These are phyloP conservation scores for Stictocephala bisonia DNA, from an alignment of 2,888 invertebrate species.

Conservation along the genomic window DNA sequence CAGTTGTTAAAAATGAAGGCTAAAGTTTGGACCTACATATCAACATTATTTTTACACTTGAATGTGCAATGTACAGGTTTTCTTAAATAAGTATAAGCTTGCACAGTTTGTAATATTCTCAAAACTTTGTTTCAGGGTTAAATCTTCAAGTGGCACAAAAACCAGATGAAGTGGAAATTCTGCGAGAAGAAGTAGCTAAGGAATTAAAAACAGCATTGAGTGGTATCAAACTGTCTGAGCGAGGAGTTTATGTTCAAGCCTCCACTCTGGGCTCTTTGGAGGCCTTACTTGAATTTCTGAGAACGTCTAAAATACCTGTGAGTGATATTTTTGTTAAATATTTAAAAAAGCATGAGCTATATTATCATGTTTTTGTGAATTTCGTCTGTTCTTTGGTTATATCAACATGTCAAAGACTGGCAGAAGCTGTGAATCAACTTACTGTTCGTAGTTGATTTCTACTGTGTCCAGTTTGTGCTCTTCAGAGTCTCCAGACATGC, in stretches of 20 bases:
- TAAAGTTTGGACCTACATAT: too few relatives aligned
- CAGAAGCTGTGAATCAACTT: too few relatives aligned
- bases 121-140: too few relatives aligned
- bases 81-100: slow-evolving; percentile 25
- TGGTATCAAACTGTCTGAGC: slow-evolving; percentile 89
- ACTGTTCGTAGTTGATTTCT: too few relatives aligned
- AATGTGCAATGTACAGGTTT: slow-evolving; percentile 1
- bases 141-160: slow-evolving; percentile 92
- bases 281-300: slow-evolving; percentile 93
- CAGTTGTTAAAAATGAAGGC: not conserved
- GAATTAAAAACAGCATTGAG: slow-evolving; percentile 91
- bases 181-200: slow-evolving; percentile 86
- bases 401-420: too few relatives aligned
- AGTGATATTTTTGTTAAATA: too few relatives aligned
- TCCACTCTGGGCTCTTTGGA: slow-evolving; percentile 99
- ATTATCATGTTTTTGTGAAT: too few relatives aligned
- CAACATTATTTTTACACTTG: not conserved
- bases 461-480: too few relatives aligned
- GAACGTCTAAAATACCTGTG: slow-evolving; percentile 92
- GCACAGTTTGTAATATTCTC: too few relatives aligned
- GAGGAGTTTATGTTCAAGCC: slow-evolving; percentile 99
- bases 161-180: slow-evolving; percentile 92
- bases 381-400: too few relatives aligned
- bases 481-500: too few relatives aligned
- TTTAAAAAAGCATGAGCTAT: too few relatives aligned